Percentiles rank a stretch among this genome's conserved stretches.
phyloP scores from a whole-genome alignment of 2,888 invertebrate species.

The Anticlea derivata region DNA sequence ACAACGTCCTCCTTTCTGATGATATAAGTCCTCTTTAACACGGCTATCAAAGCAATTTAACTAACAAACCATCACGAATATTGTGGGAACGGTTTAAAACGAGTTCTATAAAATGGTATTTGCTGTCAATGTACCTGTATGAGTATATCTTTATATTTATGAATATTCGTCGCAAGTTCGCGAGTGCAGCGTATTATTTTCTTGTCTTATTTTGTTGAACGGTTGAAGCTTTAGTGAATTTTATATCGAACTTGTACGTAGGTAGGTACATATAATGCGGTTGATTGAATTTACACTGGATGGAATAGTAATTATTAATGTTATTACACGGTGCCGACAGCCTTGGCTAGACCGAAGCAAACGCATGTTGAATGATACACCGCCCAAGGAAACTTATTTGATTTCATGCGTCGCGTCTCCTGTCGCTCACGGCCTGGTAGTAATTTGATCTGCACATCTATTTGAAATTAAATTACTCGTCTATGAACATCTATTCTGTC shows the following conservation, averaged over 20 bases:
- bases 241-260: conserved; percentile 6
- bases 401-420: conserved; percentile 63
- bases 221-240: conserved; percentile 4
- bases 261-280: conserved; percentile 24
- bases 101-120: conserved; percentile 40
- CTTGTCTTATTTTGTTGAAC: neutral
- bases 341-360: conserved; percentile 39
- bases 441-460: conserved; percentile 66
- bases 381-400: conserved; percentile 61
- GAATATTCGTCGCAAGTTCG: conserved; percentile 5
- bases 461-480: conserved; percentile 64
- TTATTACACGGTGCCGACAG: conserved; percentile 45
- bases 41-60: conserved; percentile 47
- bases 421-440: conserved; percentile 60
- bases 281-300: conserved; percentile 45
- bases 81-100: conserved; percentile 47
- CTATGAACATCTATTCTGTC: conserved; percentile 42
- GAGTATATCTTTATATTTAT: conserved; percentile 29
- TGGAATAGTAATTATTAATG: conserved; percentile 50
- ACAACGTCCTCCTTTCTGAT: conserved; percentile 32
- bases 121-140: conserved; percentile 39
- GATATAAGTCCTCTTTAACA: conserved; percentile 40
- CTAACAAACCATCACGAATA: conserved; percentile 47
- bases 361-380: conserved; percentile 51
- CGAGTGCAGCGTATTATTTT: conserved; percentile 9